A percentile compares a stretch with the other conserved stretches of the same genome.
phyloP scores from a whole-genome alignment of 2,797 vertebrate species.

The Myotis planiceps region DNA sequence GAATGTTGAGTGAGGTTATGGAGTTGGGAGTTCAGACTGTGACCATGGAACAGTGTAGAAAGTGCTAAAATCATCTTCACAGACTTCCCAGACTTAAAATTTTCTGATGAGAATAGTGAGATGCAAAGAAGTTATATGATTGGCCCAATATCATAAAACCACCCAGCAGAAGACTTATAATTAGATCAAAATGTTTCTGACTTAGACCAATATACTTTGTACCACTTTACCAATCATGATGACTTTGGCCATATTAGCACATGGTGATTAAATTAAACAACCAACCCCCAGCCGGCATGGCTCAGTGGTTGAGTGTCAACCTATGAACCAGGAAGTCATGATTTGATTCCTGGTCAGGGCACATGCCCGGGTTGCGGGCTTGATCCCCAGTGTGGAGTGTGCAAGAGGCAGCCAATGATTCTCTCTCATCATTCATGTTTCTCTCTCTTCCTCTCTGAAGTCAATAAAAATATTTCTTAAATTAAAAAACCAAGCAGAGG shows the following conservation, averaged over 20 bases:
- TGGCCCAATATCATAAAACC: constrained; percentile 25
- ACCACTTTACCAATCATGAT: not conserved
- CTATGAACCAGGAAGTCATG: too few relatives aligned
- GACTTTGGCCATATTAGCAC: not conserved
- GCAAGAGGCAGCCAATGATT: too few relatives aligned
- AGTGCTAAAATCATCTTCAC: not conserved
- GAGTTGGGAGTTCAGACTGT: not conserved
- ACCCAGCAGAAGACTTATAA: not conserved
- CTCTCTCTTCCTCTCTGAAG: too few relatives aligned
- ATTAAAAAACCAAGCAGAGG: constrained; percentile 33
- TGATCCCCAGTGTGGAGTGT: too few relatives aligned
- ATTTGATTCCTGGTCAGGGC: too few relatives aligned
- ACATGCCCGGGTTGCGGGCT: too few relatives aligned
- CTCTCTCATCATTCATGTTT: too few relatives aligned
- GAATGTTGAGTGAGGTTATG: not conserved
- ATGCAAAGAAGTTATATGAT: not conserved
- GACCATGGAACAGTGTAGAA: not conserved
- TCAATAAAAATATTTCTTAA: not conserved
- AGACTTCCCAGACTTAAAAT: not conserved
- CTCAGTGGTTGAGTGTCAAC: too few relatives aligned
- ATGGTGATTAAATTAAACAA: constrained; percentile 34
- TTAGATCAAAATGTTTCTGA: not conserved
- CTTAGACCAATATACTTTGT: not conserved
- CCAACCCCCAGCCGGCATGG: too few relatives aligned
- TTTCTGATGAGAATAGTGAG: not conserved